Evolutionary conservation across 2,113 vertebrate species (phyloP).

Genomic region (Alethe diademata): DNA sequence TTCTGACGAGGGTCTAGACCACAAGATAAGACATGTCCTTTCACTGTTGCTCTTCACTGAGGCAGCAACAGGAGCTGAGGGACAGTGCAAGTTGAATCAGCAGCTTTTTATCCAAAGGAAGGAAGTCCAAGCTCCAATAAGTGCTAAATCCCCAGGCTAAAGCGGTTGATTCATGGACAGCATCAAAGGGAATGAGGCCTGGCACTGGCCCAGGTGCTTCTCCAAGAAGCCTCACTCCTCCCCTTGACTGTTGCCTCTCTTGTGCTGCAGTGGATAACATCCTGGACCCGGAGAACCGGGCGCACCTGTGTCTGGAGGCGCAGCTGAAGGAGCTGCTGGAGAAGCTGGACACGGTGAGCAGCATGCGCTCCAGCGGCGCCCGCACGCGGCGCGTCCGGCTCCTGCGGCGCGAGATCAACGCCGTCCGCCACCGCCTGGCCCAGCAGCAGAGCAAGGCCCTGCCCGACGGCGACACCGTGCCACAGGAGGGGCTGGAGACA

Average conservation of each 20-base stretch:
- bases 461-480: slow-evolving; percentile 76
- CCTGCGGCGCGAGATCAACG: slow-evolving; percentile 91
- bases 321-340: slow-evolving; percentile 96
- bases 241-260: slow-evolving; percentile 1
- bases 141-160: background rate
- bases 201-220: background rate
- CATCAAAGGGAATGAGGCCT: background rate
- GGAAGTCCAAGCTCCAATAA: background rate
- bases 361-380: slow-evolving; percentile 89
- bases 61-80: background rate
- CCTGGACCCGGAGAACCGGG: slow-evolving; percentile 89
- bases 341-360: slow-evolving; percentile 91
- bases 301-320: slow-evolving; percentile 88
- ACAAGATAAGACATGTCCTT: background rate
- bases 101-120: background rate
- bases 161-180: background rate
- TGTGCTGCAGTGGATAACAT: slow-evolving; percentile 89
- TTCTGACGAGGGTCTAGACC: background rate
- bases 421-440: slow-evolving; percentile 82
- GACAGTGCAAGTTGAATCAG: background rate
- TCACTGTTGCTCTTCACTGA: background rate
- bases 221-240: background rate
- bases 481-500: slow-evolving; percentile 69
- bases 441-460: slow-evolving; percentile 77
- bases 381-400: slow-evolving; percentile 89